phyloP scores from a whole-genome alignment of 1,140 invertebrate genomes.

The Phortica variegata region DNA sequence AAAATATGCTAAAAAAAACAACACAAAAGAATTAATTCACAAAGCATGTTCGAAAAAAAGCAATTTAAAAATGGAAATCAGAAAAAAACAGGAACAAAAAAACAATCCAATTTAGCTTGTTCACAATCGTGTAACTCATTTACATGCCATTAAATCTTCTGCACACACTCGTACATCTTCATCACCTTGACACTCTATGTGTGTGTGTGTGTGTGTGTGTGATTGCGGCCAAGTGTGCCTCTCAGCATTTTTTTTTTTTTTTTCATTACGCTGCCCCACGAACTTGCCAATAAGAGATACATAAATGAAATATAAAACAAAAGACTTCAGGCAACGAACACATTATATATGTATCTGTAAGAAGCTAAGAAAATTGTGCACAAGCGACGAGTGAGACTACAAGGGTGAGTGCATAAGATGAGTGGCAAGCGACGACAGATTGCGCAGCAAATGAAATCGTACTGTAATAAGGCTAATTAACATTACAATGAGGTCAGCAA shows the following conservation, averaged over 20 bases:
- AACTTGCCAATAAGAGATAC: not conserved
- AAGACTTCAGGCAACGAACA: not conserved
- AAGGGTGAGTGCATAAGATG: not conserved
- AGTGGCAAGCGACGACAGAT: not conserved
- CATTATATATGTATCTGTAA: not conserved
- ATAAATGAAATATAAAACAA: constrained; percentile 3
- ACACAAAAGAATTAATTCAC: too few species aligned
- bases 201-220: not conserved
- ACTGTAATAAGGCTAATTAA: constrained; percentile 15
- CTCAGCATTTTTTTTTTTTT: constrained; percentile 1
- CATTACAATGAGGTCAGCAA: constrained; percentile 8
- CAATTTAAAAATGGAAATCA: too few species aligned
- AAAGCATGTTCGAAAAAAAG: too few species aligned
- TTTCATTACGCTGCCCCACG: not conserved
- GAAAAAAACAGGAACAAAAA: too few species aligned
- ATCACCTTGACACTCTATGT: not conserved
- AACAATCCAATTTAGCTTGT: too few species aligned
- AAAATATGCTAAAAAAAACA: too few species aligned
- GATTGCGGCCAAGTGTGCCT: not conserved
- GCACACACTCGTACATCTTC: not conserved
- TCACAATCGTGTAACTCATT: not conserved
- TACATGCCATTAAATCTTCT: not conserved
- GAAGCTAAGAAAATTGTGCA: too few species aligned
- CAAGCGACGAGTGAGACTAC: too few species aligned
- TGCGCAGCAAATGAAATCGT: not conserved